phyloP scores from a whole-genome alignment of 2,113 vertebrate species.

The Meleagris gallopavo region DNA sequence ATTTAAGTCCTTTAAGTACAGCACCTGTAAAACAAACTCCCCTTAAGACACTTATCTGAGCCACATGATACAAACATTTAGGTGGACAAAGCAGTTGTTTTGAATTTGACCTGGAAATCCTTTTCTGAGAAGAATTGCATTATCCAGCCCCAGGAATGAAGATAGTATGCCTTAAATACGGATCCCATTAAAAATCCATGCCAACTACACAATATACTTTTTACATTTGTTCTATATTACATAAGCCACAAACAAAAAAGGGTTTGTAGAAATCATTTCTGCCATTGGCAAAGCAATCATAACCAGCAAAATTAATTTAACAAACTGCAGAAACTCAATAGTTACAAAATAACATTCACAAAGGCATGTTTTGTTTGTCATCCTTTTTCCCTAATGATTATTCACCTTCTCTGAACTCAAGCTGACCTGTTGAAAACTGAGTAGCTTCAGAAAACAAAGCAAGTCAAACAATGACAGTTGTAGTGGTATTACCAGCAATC shows the following conservation, averaged over 20 bases:
- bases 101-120: not conserved
- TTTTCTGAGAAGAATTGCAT: not conserved
- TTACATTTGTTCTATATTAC: not conserved
- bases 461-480: accelerated
- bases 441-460: not conserved
- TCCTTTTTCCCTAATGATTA: not conserved
- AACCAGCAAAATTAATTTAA: not conserved
- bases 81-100: not conserved
- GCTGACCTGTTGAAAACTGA: not conserved
- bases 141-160: not conserved
- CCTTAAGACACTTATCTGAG: not conserved
- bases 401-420: not conserved
- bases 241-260: not conserved
- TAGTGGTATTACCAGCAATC: accelerated
- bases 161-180: not conserved
- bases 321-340: not conserved
- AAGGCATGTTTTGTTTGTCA: not conserved
- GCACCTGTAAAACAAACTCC: not conserved
- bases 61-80: not conserved
- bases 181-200: not conserved
- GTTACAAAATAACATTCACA: accelerated
- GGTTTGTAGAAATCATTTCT: not conserved
- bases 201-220: not conserved
- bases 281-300: not conserved
- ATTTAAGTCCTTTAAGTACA: not conserved